Conservation (phyloP, 2,888 invertebrate genomes). For the Gandaritis pyraliata region DNA sequence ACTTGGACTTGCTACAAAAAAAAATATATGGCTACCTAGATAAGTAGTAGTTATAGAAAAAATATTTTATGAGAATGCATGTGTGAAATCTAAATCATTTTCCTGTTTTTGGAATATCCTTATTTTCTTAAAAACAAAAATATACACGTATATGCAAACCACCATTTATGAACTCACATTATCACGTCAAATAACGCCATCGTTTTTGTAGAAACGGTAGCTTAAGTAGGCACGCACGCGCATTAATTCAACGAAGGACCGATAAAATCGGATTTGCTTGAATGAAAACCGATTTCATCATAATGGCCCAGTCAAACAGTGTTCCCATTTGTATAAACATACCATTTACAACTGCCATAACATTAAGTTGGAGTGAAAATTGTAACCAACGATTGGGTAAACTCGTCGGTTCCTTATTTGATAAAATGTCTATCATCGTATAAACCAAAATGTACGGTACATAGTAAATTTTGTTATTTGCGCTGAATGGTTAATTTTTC, state of each 20-base stretch:
- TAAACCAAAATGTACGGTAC: conserved; percentile 1
- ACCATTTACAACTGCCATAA: conserved; percentile 12
- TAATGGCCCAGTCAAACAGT: not conserved
- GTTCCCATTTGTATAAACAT: conserved; percentile 3
- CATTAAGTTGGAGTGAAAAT: conserved; percentile 9
- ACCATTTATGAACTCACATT: no score
- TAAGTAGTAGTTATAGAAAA: no score
- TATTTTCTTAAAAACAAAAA: no score
- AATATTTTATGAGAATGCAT: no score
- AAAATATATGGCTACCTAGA: no score
- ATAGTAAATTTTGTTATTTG: conserved; percentile 4
- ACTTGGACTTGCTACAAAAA: no score
- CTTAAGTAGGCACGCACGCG: not conserved
- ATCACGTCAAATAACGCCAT: no score
- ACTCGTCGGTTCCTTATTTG: conserved; percentile 16
- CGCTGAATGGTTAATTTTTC: not conserved
- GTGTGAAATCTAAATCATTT: no score
- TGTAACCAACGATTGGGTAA: conserved; percentile 11
- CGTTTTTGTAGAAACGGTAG: no score
- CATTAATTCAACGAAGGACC: not conserved
- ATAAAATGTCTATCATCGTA: conserved; percentile 11
- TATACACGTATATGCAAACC: no score
- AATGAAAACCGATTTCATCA: not conserved
- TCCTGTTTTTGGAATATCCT: no score
- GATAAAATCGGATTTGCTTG: not conserved